A percentile compares a stretch with the other conserved stretches of the same genome.
Conservation (phyloP, 2,888 invertebrate genomes). For the Patella caerulea region DNA sequence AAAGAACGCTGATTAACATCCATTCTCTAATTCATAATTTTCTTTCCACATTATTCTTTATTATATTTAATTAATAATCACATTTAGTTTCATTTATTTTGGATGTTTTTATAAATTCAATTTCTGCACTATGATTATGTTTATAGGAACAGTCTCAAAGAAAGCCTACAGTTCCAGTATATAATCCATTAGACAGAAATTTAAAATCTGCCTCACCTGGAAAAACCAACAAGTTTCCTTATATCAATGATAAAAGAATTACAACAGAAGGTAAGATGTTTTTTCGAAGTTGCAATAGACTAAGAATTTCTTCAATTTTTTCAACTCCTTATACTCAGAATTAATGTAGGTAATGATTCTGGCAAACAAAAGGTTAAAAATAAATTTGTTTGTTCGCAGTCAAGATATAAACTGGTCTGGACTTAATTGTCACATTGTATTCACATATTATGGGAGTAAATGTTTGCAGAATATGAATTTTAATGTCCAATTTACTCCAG, state of each 20-base stretch:
- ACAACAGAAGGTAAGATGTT: constrained; percentile 54
- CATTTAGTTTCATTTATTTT: background rate
- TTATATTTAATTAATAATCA: background rate
- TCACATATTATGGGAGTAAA: no score
- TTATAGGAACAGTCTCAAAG: constrained; percentile 49
- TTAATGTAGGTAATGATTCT: no score
- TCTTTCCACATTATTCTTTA: background rate
- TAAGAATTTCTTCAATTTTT: background rate
- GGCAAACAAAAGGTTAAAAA: no score
- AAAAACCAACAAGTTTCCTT: constrained; percentile 59
- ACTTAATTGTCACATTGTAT: no score
- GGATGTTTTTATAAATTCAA: background rate
- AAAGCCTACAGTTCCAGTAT: constrained; percentile 52
- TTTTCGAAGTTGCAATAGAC: background rate
- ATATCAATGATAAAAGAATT: constrained; percentile 46
- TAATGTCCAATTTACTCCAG: no score
- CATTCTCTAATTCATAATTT: background rate
- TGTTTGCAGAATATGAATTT: no score
- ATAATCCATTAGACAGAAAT: constrained; percentile 60
- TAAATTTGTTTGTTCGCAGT: no score
- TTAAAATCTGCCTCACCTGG: constrained; percentile 36
- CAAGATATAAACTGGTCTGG: no score
- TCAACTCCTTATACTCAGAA: background rate
- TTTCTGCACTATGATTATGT: constrained; percentile 8
- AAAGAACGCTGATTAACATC: no score